Percentiles rank a stretch among this genome's conserved stretches.
These are phyloP conservation scores for Drosophila mercatorum DNA, from an alignment of 2,888 invertebrate species.

Conservation along the genomic window DNA sequence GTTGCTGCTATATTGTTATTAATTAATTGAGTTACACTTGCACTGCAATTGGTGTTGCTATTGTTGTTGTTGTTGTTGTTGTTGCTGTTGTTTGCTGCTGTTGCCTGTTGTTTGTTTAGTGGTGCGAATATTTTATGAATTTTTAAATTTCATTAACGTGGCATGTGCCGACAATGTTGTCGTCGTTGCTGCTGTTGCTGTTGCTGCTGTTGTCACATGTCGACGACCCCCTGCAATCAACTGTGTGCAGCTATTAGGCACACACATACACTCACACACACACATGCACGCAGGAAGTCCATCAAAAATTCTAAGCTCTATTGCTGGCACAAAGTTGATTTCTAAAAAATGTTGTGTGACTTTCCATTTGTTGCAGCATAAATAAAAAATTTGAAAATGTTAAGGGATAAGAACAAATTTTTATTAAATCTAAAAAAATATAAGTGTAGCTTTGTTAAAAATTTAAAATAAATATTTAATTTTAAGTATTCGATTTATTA, in stretches of 20 bases:
- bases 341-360: background rate
- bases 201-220: conserved; percentile 54
- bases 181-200: background rate
- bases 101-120: conserved; percentile 68
- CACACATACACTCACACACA: conserved; percentile 2
- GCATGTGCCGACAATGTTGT: conserved; percentile 69
- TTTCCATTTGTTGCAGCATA: background rate
- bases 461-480: too few species aligned
- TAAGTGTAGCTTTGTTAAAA: too few species aligned
- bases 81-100: conserved; percentile 26
- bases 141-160: conserved; percentile 77
- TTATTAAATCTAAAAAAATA: too few species aligned
- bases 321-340: background rate
- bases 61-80: conserved; percentile 17
- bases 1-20: conserved; percentile 68
- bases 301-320: conserved; percentile 28
- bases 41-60: conserved; percentile 39
- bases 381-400: background rate
- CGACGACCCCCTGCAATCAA: conserved; percentile 59
- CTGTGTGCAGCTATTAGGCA: conserved; percentile 28
- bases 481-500: too few species aligned
- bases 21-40: conserved; percentile 79
- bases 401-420: background rate
- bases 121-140: conserved; percentile 80
- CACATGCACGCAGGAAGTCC: conserved; percentile 1